phyloP scores from a whole-genome alignment of 2,888 invertebrate species.

The Cartodere bifasciata region DNA sequence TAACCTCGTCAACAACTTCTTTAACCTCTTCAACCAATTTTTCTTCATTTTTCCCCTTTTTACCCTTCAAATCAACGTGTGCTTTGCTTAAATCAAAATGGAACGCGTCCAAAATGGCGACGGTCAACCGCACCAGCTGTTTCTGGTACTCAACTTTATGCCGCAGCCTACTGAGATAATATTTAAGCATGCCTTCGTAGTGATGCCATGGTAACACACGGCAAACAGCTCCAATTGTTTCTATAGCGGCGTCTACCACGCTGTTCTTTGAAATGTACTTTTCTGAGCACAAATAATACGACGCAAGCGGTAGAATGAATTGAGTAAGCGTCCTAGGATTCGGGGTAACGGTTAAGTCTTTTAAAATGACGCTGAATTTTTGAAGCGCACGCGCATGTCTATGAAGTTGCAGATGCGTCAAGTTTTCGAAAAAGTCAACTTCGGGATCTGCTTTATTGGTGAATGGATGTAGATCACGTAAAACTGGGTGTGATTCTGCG shows the following conservation, averaged over 20 bases:
- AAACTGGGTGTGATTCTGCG: constrained; percentile 52
- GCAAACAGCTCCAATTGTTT: constrained; percentile 65
- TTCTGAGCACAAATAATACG: constrained; percentile 67
- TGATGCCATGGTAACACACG: constrained; percentile 77
- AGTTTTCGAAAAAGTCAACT: constrained; percentile 90
- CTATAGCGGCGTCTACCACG: constrained; percentile 74
- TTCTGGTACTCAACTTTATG: constrained; percentile 65
- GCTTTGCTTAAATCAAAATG: constrained; percentile 76
- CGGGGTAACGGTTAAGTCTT: constrained; percentile 45
- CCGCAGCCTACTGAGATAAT: constrained; percentile 66
- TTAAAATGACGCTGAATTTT: constrained; percentile 57
- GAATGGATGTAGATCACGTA: constrained; percentile 56
- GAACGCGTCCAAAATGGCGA: constrained; percentile 76
- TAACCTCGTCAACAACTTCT: constrained; percentile 34
- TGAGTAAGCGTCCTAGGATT: constrained; percentile 63
- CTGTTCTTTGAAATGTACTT: constrained; percentile 65
- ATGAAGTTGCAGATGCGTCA: constrained; percentile 77
- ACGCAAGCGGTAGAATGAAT: constrained; percentile 74
- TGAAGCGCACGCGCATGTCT: constrained; percentile 72
- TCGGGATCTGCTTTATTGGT: constrained; percentile 63
- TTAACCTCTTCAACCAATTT: constrained; percentile 21
- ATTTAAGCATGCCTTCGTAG: constrained; percentile 70
- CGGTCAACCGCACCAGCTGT: constrained; percentile 63
- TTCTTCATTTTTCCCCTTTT: constrained; percentile 20
- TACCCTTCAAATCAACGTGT: constrained; percentile 25